A percentile compares a stretch with the other conserved stretches of the same genome.
Conservation (phyloP, 2,888 invertebrate genomes). For the Marasmarcha lunaedactyla region DNA sequence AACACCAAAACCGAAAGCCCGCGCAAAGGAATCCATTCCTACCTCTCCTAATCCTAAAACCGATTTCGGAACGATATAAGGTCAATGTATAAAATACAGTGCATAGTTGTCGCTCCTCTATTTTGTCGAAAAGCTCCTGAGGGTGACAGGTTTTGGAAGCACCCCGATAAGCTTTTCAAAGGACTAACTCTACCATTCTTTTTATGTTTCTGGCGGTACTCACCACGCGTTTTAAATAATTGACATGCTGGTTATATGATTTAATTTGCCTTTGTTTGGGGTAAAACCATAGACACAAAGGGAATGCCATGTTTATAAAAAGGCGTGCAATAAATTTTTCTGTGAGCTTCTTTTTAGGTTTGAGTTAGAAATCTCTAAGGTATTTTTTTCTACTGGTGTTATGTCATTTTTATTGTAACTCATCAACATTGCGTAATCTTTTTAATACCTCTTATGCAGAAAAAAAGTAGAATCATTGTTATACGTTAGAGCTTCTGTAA, state of each 20-base stretch:
- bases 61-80: conserved; percentile 43
- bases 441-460: too few relatives aligned
- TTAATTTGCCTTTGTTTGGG: conserved; percentile 62
- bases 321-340: too few relatives aligned
- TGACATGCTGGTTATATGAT: conserved; percentile 61
- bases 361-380: too few relatives aligned
- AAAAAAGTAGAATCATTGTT: too few relatives aligned
- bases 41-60: too few relatives aligned
- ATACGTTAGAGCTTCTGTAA: too few relatives aligned
- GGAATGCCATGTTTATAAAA: background rate
- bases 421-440: too few relatives aligned
- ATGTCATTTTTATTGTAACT: too few relatives aligned
- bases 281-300: conserved; percentile 7
- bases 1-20: conserved; percentile 23
- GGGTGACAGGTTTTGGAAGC: conserved; percentile 62
- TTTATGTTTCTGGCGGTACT: conserved; percentile 37
- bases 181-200: conserved; percentile 57
- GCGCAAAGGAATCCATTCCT: too few relatives aligned
- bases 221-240: conserved; percentile 58
- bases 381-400: too few relatives aligned
- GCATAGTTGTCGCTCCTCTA: too few relatives aligned
- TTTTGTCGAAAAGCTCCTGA: conserved; percentile 49
- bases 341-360: too few relatives aligned
- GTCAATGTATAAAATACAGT: conserved; percentile 37
- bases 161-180: conserved; percentile 62